Evolutionary conservation across 2,797 vertebrate genomes (phyloP).

Genomic region (Thaleichthys pacificus): DNA sequence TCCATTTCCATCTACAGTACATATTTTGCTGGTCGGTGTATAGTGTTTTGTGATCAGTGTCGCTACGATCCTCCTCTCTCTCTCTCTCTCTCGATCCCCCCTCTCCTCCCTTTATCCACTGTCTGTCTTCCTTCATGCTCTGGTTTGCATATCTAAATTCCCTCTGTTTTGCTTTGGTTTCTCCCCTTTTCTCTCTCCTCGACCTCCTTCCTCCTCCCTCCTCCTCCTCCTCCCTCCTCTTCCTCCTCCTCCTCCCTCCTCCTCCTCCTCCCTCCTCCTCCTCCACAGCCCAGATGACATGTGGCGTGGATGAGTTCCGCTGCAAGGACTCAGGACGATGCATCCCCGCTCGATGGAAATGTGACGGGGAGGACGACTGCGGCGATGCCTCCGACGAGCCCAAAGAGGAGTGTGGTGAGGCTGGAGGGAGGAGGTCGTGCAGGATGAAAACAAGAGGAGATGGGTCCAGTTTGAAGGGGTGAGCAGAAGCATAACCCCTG

Average conservation of each 20-base stretch:
- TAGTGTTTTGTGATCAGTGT: slow-evolving; percentile 61
- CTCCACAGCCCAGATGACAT: slow-evolving; percentile 92
- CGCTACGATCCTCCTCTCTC: slow-evolving; percentile 7
- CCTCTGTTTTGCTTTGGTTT: no score
- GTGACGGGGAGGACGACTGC: slow-evolving; percentile 94
- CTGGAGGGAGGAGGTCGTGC: background rate
- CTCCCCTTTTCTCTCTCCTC: background rate
- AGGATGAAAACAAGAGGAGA: background rate
- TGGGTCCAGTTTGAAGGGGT: background rate
- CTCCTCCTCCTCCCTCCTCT: no score
- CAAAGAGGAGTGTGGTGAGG: slow-evolving; percentile 94
- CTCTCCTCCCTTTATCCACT: background rate
- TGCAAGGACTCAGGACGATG: slow-evolving; percentile 96
- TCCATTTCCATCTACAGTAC: slow-evolving; percentile 41
- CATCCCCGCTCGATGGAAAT: slow-evolving; percentile 96
- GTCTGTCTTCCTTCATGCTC: background rate
- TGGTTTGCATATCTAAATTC: no score
- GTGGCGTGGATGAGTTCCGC: slow-evolving; percentile 92
- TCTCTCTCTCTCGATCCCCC: no score
- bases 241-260: background rate
- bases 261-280: background rate
- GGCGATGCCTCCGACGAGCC: slow-evolving; percentile 93
- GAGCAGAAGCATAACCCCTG: no score
- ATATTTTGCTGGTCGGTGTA: slow-evolving; percentile 61
- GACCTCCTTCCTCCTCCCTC: background rate